Conservation (phyloP, 2,113 vertebrate species). For the Lanius collurio region DNA sequence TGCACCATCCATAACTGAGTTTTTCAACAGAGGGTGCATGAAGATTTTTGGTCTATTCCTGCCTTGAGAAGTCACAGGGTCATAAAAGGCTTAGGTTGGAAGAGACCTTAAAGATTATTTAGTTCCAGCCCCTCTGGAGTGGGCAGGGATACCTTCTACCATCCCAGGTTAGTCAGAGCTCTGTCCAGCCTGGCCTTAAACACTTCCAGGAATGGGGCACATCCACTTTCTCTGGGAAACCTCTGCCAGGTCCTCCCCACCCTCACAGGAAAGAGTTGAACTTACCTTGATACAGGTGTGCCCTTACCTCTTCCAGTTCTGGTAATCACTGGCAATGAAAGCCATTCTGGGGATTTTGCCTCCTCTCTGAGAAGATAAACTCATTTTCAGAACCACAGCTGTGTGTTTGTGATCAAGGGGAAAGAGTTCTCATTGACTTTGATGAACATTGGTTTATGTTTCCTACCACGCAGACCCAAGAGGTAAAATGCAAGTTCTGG, state of each 20-base stretch:
- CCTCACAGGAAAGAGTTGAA: not conserved
- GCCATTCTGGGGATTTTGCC: not conserved
- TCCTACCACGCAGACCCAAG: not conserved
- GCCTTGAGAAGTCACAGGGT: not conserved
- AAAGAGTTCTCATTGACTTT: not conserved
- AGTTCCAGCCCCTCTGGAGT: not conserved
- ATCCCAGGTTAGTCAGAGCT: not conserved
- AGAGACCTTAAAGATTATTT: not conserved
- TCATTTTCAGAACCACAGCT: not conserved
- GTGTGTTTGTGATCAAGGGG: not conserved
- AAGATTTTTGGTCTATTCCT: not conserved
- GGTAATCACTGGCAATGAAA: not conserved
- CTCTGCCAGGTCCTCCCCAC: not conserved
- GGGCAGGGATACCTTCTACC: not conserved
- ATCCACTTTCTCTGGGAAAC: not conserved
- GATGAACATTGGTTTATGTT: not conserved
- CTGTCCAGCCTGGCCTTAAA: not conserved
- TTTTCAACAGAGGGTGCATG: not conserved
- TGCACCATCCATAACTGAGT: not conserved
- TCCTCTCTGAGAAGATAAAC: not conserved
- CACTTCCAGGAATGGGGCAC: not conserved
- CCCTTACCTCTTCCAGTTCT: not conserved
- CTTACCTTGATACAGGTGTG: not conserved
- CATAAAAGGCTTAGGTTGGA: not conserved
- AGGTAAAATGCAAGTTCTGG: not conserved